Base-by-base conservation (phyloP, 2,888 invertebrate species). In the Leptogaster cylindrica region DNA sequence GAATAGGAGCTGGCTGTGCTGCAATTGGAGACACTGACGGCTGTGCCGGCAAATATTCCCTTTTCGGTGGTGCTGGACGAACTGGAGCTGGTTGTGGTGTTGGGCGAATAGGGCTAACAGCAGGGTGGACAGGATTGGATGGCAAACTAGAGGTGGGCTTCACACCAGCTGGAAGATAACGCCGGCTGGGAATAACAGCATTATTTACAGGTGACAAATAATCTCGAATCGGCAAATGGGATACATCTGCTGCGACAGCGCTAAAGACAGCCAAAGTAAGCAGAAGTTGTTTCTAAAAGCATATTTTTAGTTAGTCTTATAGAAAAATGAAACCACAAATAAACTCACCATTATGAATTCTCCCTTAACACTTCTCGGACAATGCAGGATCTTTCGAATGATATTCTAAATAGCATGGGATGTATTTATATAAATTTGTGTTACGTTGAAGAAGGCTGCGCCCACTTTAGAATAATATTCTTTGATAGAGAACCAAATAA, bases 371-470 rank as follows among this genome's bases (percentile, higher is more conserved):
- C 63, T 64, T 64, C 48, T 23, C 63, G 12, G 46, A 48, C 20
- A 48, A 31, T 46, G 44, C 16, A 41, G n/a, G 16, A 64, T 8
- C 23, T 31, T 28, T 31, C 27, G 63, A 64, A 33, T 64, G 48
- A 31, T 14, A 27, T 16, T 10, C 4, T 25, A 23, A 44, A 14
- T 61, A 8, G 27, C 28, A 23, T 14, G 61, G 44, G 27, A 12
- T 33, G 36, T 55, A 55, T 55, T 55, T 55, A 55, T 55, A 55
- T 55, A 12, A 55, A 36, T 55, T 55, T 18, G 18, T 2, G 18
- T 41, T 41, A 14, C n/a, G n/a, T n/a, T n/a, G n/a, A n/a, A n/a
- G n/a, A n/a, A n/a, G n/a, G n/a, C n/a, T n/a, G n/a, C n/a, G n/a
- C n/a, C n/a, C n/a, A n/a, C n/a, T n/a, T n/a, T n/a, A n/a, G n/a